Base-by-base conservation (phyloP, 2,888 invertebrate species). In the Lypha dubia region DNA sequence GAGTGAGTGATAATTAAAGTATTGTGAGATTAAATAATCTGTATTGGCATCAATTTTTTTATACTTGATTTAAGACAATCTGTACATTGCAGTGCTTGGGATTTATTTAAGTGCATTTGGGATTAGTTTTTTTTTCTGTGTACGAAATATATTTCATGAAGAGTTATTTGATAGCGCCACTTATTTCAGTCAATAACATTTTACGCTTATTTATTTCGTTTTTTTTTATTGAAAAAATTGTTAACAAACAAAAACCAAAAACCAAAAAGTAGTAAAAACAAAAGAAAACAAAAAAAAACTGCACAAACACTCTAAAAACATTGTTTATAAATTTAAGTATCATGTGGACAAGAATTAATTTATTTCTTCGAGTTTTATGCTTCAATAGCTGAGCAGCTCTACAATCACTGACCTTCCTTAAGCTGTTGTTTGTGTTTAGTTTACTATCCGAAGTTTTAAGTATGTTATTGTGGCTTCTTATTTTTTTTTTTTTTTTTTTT, bases 401-500 rank as follows among this genome's bases (percentile, higher is more conserved):
- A 71, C 84, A 76, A 77, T 80, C 80, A 84, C 84, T 84, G 84
- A 84, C 84, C 84, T 84, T 84, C 84, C 80, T 60, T 62, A 80
- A 84, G 76, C 56, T 62, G 71, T 84, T 77, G 76, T 49, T n/a
- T n/a, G n/a, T n/a, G n/a, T n/a, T n/a, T n/a, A n/a, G n/a, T n/a
- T 67, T 60, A 17, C 32, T 68, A 62, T 44, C 71, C 17, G 60
- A 62, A 62, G 80, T 76, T 83, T 71, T n/a, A n/a, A n/a, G 11
- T 3, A 44, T 76, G n/a, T n/a, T n/a, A n/a, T n/a, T n/a, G n/a
- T n/a, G n/a, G n/a, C n/a, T 58, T 32, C 51, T 17, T 46, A 35
- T 32, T 7, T 35, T 22, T 11, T 32, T 17, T 46, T 5, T 44
- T 41, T 60, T 58, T 3, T 49, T 51, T 41, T 41, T 32, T 51